Conservation (phyloP, 2,797 vertebrate genomes). For the Allobates femoralis region DNA sequence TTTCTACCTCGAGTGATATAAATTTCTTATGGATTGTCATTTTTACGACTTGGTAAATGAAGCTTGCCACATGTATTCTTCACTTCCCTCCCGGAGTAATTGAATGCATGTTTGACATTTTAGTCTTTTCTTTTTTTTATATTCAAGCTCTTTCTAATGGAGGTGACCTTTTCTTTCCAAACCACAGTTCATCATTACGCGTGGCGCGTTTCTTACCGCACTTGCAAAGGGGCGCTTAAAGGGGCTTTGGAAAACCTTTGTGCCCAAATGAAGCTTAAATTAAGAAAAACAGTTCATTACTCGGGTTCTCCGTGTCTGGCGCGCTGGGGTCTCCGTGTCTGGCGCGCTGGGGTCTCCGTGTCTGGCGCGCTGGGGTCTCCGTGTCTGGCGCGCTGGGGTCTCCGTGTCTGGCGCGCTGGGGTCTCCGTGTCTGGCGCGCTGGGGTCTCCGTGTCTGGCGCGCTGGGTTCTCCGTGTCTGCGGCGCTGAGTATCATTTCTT, state of each 20-base stretch:
- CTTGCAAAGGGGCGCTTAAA: background rate
- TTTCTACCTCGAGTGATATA: background rate
- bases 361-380: no score
- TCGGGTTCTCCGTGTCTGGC: no score
- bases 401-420: no score
- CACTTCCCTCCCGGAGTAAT: background rate
- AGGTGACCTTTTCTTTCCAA: conserved; percentile 27
- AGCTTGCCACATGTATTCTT: conserved; percentile 10
- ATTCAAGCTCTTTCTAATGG: background rate
- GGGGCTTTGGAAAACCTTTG: background rate
- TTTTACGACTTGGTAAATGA: conserved; percentile 22
- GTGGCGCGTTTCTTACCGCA: background rate
- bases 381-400: no score
- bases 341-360: no score
- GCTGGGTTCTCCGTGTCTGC: no score
- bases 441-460: no score
- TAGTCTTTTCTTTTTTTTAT: conserved; percentile 2
- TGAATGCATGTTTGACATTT: conserved; percentile 30
- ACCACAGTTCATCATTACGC: conserved; percentile 3
- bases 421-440: no score
- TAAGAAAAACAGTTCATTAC: no score
- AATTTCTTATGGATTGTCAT: conserved; percentile 7
- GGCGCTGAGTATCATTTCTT: no score
- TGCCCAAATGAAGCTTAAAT: no score
- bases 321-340: no score